Conservation (phyloP, 1,140 invertebrate species). For the Charaxes varanes region DNA sequence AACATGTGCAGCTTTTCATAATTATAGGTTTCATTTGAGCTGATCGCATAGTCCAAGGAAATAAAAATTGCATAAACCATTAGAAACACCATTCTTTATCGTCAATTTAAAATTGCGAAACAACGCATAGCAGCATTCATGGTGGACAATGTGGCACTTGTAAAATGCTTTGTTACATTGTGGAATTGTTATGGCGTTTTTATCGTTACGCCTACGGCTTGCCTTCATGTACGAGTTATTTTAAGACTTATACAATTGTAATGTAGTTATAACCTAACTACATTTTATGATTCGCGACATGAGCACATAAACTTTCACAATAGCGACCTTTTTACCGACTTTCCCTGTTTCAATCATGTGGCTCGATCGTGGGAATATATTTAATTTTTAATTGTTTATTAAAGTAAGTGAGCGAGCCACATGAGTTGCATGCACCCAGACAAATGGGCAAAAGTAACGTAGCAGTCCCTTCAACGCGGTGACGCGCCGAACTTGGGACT, state of each 20-base stretch:
- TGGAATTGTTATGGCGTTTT: conserved; percentile 11
- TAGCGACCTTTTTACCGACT: too few relatives aligned
- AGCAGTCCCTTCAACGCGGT: too few relatives aligned
- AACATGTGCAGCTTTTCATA: conserved; percentile 1
- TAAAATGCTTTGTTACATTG: conserved; percentile 22
- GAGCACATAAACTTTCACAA: too few relatives aligned
- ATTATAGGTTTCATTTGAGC: conserved; percentile 6
- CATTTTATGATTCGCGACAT: too few relatives aligned
- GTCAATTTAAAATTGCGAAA: not conserved
- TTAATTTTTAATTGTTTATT: too few relatives aligned
- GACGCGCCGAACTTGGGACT: too few relatives aligned
- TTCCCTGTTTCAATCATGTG: too few relatives aligned
- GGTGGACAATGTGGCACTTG: conserved; percentile 9
- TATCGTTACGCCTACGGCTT: conserved; percentile 5
- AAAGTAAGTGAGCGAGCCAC: too few relatives aligned
- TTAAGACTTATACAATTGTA: not conserved
- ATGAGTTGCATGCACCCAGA: too few relatives aligned
- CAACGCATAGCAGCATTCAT: not conserved
- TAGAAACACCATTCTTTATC: conserved; percentile 3
- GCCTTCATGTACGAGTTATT: not conserved
- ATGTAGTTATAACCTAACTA: not conserved
- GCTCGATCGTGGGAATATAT: too few relatives aligned
- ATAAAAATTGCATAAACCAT: conserved; percentile 14
- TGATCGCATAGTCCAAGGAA: conserved; percentile 16
- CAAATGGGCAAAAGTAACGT: too few relatives aligned